phyloP scores from a whole-genome alignment of 2,888 invertebrate species.

The Andrena hattorfiana region DNA sequence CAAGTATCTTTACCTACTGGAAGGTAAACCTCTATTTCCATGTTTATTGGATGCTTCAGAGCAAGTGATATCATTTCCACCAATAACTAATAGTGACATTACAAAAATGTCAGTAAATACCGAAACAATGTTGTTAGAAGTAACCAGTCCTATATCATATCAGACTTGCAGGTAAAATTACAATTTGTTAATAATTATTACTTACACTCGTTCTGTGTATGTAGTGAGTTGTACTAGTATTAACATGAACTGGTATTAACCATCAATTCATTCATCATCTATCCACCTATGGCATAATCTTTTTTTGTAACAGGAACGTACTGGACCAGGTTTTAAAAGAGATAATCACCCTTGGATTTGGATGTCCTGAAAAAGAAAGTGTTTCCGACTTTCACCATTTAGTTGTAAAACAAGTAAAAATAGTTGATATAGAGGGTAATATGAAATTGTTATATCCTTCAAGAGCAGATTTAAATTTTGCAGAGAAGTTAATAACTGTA shows the following conservation, averaged over 20 bases:
- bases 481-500: conserved; percentile 81
- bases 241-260: no score
- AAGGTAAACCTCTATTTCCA: conserved; percentile 91
- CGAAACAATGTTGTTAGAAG: conserved; percentile 90
- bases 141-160: conserved; percentile 90
- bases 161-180: conserved; percentile 87
- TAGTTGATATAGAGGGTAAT: conserved; percentile 89
- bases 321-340: conserved; percentile 89
- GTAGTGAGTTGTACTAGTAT: neutral
- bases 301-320: conserved; percentile 85
- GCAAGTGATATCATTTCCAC: conserved; percentile 93
- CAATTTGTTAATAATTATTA: conserved; percentile 55
- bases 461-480: conserved; percentile 89
- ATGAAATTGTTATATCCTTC: conserved; percentile 93
- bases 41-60: conserved; percentile 89
- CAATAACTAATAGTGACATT: conserved; percentile 93
- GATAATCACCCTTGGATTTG: conserved; percentile 87
- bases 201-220: neutral
- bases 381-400: conserved; percentile 81
- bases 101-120: conserved; percentile 91
- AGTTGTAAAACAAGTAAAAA: conserved; percentile 89
- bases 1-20: conserved; percentile 92
- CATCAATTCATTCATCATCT: no score
- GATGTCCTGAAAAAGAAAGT: conserved; percentile 81
- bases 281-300: neutral